phyloP scores from a whole-genome alignment of 37 sponge, comb jelly and placozoan species.

The Tethya wilhelma region DNA sequence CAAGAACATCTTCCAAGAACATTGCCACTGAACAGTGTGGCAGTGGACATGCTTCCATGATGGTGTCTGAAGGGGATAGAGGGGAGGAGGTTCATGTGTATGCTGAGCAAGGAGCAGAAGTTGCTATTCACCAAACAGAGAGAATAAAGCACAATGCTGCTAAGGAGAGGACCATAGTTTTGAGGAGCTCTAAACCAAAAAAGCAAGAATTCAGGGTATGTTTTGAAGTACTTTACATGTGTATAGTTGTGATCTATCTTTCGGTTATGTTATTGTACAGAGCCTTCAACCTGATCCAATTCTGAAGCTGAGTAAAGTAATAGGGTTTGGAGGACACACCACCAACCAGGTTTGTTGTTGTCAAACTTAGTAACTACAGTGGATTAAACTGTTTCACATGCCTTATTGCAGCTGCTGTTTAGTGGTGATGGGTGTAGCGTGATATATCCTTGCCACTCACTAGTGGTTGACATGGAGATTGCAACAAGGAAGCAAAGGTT shows the following conservation, averaged over 20 bases:
- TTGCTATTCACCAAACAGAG: not conserved
- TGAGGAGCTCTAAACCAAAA: conserved; percentile 1
- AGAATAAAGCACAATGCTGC: not conserved
- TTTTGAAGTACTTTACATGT: not conserved
- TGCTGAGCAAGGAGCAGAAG: conserved; percentile 28
- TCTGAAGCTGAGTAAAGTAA: conserved; percentile 52
- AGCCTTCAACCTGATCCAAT: conserved; percentile 76
- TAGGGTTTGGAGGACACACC: conserved; percentile 72
- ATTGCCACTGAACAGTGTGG: too few species aligned
- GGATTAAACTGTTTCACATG: not conserved
- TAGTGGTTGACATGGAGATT: conserved; percentile 77
- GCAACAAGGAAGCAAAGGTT: conserved; percentile 62
- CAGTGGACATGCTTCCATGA: too few species aligned
- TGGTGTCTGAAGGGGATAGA: too few species aligned
- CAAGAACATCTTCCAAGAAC: too few species aligned
- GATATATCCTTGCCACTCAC: conserved; percentile 75
- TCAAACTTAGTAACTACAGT: too few species aligned
- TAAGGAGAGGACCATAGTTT: not conserved
- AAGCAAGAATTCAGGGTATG: not conserved
- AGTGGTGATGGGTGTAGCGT: conserved; percentile 42
- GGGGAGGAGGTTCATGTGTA: conserved; percentile 56
- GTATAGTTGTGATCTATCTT: too few species aligned
- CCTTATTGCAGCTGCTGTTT: conserved; percentile 49
- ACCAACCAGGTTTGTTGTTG: conserved; percentile 47
- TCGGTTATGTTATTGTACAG: not conserved